Evolutionary conservation across 1,140 invertebrate genomes (phyloP).

Genomic region (Idris sp.): DNA sequence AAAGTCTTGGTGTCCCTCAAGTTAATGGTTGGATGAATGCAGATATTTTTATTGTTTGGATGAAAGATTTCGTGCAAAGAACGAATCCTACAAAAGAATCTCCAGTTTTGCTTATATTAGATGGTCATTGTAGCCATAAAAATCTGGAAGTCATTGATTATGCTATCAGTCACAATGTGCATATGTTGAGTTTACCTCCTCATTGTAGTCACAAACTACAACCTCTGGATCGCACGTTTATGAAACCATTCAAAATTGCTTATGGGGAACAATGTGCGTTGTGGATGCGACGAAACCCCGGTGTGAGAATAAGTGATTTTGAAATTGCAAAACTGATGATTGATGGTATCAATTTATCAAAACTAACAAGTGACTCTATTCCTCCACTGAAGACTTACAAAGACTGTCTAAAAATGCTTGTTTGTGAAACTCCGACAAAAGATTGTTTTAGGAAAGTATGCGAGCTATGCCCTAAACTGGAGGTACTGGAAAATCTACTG

Average conservation of each 20-base stretch:
- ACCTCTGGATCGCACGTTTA: too few species aligned
- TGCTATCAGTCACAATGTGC: too few species aligned
- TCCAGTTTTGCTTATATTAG: not conserved
- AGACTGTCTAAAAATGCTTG: slow-evolving; percentile 27
- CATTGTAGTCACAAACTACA: too few species aligned
- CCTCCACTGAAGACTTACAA: slow-evolving; percentile 12
- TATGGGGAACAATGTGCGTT: too few species aligned
- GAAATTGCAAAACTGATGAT: slow-evolving; percentile 30
- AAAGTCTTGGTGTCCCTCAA: slow-evolving; percentile 20
- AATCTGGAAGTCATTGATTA: not conserved
- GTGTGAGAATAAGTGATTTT: too few species aligned
- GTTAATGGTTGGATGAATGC: slow-evolving; percentile 11
- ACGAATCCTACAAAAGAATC: not conserved
- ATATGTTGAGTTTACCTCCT: too few species aligned
- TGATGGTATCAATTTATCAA: slow-evolving; percentile 17
- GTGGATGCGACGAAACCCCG: too few species aligned
- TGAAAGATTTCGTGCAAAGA: not conserved
- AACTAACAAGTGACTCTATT: slow-evolving; percentile 10
- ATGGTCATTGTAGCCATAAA: not conserved
- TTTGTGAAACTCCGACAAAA: slow-evolving; percentile 21
- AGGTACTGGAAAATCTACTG: slow-evolving; percentile 10
- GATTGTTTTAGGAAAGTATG: slow-evolving; percentile 10
- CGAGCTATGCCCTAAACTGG: slow-evolving; percentile 15
- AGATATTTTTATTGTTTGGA: not conserved
- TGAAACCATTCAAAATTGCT: too few species aligned